Evolutionary conservation across 2,113 vertebrate genomes (phyloP), one percentile per base, ranked within the genome.

Genomic region (Haplotaxodon microlepis): DNA sequence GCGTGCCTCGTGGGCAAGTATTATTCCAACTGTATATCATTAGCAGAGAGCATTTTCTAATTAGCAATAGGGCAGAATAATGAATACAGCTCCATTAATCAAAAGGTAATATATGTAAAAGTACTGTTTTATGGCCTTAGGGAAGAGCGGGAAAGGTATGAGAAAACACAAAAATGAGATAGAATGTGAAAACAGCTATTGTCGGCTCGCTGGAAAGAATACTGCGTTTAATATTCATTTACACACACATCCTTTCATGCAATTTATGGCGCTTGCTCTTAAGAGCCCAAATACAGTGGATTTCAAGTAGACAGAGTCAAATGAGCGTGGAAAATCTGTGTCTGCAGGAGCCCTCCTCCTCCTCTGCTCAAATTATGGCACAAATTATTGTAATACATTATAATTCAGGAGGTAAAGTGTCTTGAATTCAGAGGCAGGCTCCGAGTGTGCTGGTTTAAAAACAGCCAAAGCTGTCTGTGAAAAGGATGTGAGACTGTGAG

Each of bases 31-130:
- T 96, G 95, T 96, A 97, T 97, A 96, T 97, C 96, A 96, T 97
- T 97, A 97, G 93, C 88, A 89, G 88, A 91, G 92, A 95, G 94
- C 94, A 92, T 94, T 96, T 96, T 96, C 96, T 97, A 97, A 97
- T 97, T 97, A 97, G 97, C 95, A 95, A 95, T 91, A 94, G 96
- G 95, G 95, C 94, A 96, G 96, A 97, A 97, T 97, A 97, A 97
- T 97, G 97, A 97, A 97, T 97, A 96, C 95, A 94, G 93, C 96
- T 96, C 95, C 95, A 96, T 97, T 97, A 97, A 97, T 97, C 96
- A 97, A 96, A 97, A 97, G 96, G 97, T 97, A 97, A 97, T 97
- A 97, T 97, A 97, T 97, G 97, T 97, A 96, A 97, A 97, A 95
- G 96, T 93, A 96, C 93, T 95, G 93, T 94, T 96, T 95, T 94